Percentiles rank a stretch among this genome's conserved stretches.
Evolutionary conservation across 2,797 vertebrate genomes (phyloP).

Genomic region (Epinephelus malabaricus): DNA sequence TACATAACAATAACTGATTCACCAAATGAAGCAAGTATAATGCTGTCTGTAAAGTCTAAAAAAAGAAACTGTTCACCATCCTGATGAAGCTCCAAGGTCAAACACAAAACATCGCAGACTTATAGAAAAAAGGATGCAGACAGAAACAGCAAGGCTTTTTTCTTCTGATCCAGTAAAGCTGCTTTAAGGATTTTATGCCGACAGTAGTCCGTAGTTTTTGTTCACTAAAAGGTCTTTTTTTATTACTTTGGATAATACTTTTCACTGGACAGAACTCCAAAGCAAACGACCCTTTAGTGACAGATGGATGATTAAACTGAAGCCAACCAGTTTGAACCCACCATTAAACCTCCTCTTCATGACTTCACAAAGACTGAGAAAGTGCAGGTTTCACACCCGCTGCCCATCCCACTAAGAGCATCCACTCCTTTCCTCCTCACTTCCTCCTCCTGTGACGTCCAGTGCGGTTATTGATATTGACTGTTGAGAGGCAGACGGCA

Average conservation of each 20-base stretch:
- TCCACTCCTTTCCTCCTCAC: slow-evolving; percentile 16
- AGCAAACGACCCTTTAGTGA: slow-evolving; percentile 6
- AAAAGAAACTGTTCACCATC: background rate
- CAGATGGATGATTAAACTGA: background rate
- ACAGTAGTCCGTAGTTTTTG: background rate
- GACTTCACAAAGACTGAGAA: slow-evolving; percentile 13
- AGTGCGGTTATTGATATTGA: slow-evolving; percentile 62
- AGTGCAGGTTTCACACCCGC: slow-evolving; percentile 31
- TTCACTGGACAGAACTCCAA: background rate
- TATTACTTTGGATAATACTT: background rate
- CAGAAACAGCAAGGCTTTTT: background rate
- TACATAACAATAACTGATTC: slow-evolving; percentile 12
- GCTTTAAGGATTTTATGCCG: background rate
- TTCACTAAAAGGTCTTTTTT: slow-evolving; percentile 3
- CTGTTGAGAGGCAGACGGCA: slow-evolving; percentile 51
- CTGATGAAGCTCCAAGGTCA: slow-evolving; percentile 7
- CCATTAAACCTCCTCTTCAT: slow-evolving; percentile 21
- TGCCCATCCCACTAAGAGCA: slow-evolving; percentile 26
- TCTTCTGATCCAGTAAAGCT: slow-evolving; percentile 16
- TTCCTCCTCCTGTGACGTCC: slow-evolving; percentile 45
- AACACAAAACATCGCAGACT: slow-evolving; percentile 14
- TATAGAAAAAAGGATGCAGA: background rate
- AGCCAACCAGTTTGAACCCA: slow-evolving; percentile 20
- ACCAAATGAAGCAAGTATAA: slow-evolving; percentile 9
- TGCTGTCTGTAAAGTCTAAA: background rate